These are phyloP conservation scores for Nanorana parkeri DNA, from an alignment of 2,113 vertebrate genomes.

Conservation along the genomic window DNA sequence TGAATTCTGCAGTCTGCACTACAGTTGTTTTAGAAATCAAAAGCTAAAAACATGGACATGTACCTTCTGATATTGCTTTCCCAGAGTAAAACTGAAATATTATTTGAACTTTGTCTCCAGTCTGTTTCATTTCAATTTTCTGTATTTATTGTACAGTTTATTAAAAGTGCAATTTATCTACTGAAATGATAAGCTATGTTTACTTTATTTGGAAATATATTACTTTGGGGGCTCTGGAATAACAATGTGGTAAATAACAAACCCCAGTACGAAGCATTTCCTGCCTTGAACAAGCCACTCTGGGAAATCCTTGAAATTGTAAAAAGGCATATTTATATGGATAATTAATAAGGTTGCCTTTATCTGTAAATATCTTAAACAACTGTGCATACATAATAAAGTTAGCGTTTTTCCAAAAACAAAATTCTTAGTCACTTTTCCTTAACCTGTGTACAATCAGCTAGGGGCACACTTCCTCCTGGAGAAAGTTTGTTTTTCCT, in stretches of 20 bases:
- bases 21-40: conserved; percentile 23
- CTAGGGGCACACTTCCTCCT: no score
- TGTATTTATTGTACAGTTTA: conserved; percentile 48
- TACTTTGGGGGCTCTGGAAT: conserved; percentile 13
- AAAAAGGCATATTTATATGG: not conserved
- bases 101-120: conserved; percentile 42
- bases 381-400: no score
- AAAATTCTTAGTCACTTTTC: no score
- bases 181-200: conserved; percentile 32
- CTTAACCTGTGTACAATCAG: no score
- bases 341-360: no score
- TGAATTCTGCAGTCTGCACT: conserved; percentile 37
- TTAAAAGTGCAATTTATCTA: conserved; percentile 48
- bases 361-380: no score
- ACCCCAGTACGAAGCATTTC: no score
- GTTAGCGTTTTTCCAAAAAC: no score
- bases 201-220: conserved; percentile 13
- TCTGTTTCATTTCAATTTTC: conserved; percentile 26
- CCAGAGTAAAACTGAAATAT: conserved; percentile 43
- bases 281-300: not conserved
- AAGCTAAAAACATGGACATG: conserved; percentile 32
- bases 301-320: conserved; percentile 1
- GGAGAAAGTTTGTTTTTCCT: no score
- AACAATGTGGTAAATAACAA: not conserved
- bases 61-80: conserved; percentile 42